A percentile compares a stretch with the other conserved stretches of the same genome.
Conservation (phyloP, 1,140 invertebrate species). For the Drosophila nigrodunni region DNA sequence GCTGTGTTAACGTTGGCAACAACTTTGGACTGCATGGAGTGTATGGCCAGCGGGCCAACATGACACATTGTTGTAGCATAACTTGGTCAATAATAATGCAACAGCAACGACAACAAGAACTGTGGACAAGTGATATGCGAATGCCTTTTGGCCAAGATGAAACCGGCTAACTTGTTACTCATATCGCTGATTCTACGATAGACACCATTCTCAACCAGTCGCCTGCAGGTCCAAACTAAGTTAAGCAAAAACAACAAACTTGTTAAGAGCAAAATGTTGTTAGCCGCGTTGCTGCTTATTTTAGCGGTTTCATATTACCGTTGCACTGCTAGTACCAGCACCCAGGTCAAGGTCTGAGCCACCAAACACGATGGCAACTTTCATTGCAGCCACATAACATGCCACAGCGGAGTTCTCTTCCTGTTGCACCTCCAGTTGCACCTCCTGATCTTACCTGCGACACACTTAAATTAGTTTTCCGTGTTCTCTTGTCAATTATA, state of each 20-base stretch:
- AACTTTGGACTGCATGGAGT: slow-evolving; percentile 32
- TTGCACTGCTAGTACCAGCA: slow-evolving; percentile 36
- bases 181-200: slow-evolving; percentile 49
- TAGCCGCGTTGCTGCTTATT: slow-evolving; percentile 59
- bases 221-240: slow-evolving; percentile 30
- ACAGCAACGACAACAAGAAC: slow-evolving; percentile 7
- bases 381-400: slow-evolving; percentile 30
- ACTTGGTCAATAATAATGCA: slow-evolving; percentile 73
- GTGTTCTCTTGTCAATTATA: slow-evolving; percentile 77
- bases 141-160: slow-evolving; percentile 51
- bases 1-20: slow-evolving; percentile 39
- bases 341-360: slow-evolving; percentile 70
- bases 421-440: slow-evolving; percentile 61
- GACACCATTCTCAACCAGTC: slow-evolving; percentile 75
- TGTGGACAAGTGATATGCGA: slow-evolving; percentile 42
- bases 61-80: slow-evolving; percentile 75
- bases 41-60: slow-evolving; percentile 53
- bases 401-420: slow-evolving; percentile 22
- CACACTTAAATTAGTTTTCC: slow-evolving; percentile 78
- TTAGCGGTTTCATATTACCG: slow-evolving; percentile 79
- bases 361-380: slow-evolving; percentile 37
- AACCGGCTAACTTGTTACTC: slow-evolving; percentile 51
- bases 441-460: slow-evolving; percentile 32
- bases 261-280: slow-evolving; percentile 81
- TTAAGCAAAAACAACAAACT: slow-evolving; percentile 31